Base-by-base conservation (phyloP, 53 echinoderm and acorn worm genomes). In the Holothuria scabra region DNA sequence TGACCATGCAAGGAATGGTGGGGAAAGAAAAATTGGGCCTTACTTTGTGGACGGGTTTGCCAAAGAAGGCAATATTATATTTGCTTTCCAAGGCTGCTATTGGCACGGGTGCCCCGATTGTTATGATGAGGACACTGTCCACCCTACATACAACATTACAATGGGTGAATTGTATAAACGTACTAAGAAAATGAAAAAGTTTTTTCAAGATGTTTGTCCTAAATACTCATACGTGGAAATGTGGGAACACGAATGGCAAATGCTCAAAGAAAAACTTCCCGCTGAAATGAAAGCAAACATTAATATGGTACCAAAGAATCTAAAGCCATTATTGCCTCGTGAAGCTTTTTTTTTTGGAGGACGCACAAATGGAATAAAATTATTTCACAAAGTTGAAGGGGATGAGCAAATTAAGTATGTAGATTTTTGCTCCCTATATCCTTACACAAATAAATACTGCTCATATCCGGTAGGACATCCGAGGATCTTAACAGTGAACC, bases 361-460 rank as follows among this genome's bases (percentile, higher is more conserved):
- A 24, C 13, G 74, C 75, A 38, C 84, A 85, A 16, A 89, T 80
- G 52, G 85, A 28, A 81, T 56, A 35, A 16, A 62, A 34, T 32
- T 85, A 29, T 60, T 20, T 60, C 68, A 85, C 46, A 60, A 59
- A 20, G 65, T 55, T 18, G 46, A 79, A 46, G 19, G 32, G 71
- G 75, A 56, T 21, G 88, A 88, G 49, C 58, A 76, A 44, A 88
- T 90, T 29, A 52, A 76, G 28, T 93, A 93, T 67, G 78, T 89
- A 1, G 90, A 93, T 33, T 89, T 85, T 66, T 87, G 83, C 67
- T 56, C 88, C 90, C 90, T 35, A 1, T 90, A 90, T 23, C 93
- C 90, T 0, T 88, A 31, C 35, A 83, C 65, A 0, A 90, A 93
- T 22, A 91, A 91, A 37, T 91, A 91, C 18, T 76, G 89, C 21